Percentiles rank a stretch among this genome's conserved stretches.
phyloP scores from a whole-genome alignment of 2,797 vertebrate genomes.

The Xenentodon cancila region DNA sequence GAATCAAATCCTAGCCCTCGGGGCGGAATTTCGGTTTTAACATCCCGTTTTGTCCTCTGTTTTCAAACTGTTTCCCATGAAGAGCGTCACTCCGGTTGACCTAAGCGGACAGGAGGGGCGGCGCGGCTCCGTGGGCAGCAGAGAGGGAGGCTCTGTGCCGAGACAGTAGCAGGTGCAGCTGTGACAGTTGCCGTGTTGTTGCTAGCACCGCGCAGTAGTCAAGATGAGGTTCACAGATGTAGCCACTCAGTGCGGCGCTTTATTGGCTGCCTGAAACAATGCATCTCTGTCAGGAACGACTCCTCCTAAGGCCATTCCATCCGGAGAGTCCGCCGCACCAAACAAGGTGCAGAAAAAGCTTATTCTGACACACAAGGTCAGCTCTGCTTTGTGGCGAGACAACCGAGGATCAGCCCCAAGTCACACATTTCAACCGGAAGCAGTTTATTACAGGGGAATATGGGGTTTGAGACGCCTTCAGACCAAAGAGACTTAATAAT shows the following conservation, averaged over 20 bases:
- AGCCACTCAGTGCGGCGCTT: constrained; percentile 79
- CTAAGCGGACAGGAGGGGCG: constrained; percentile 78
- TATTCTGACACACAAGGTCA: constrained; percentile 68
- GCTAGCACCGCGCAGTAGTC: constrained; percentile 76
- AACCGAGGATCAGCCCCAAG: constrained; percentile 54
- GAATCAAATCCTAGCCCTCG: constrained; percentile 85
- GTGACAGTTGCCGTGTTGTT: constrained; percentile 80
- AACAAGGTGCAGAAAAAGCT: constrained; percentile 66
- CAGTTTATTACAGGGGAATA: constrained; percentile 17
- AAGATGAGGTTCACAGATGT: constrained; percentile 83
- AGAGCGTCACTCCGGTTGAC: constrained; percentile 89
- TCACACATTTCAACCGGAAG: constrained; percentile 36
- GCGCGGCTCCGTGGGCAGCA: constrained; percentile 71
- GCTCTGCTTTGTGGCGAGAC: constrained; percentile 57
- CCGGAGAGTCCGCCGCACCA: constrained; percentile 61
- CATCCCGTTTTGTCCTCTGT: constrained; percentile 89
- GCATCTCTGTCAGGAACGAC: constrained; percentile 80
- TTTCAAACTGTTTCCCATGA: constrained; percentile 86
- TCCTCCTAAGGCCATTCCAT: constrained; percentile 73
- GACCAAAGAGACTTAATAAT: constrained; percentile 3
- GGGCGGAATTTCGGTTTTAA: constrained; percentile 87
- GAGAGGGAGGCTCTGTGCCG: constrained; percentile 78
- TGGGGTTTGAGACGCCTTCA: background rate
- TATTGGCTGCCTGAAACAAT: constrained; percentile 80
- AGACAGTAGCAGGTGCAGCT: constrained; percentile 88